Conservation (phyloP, 92 coral and sea anemone species). For the Palythoa caribaeorum region DNA sequence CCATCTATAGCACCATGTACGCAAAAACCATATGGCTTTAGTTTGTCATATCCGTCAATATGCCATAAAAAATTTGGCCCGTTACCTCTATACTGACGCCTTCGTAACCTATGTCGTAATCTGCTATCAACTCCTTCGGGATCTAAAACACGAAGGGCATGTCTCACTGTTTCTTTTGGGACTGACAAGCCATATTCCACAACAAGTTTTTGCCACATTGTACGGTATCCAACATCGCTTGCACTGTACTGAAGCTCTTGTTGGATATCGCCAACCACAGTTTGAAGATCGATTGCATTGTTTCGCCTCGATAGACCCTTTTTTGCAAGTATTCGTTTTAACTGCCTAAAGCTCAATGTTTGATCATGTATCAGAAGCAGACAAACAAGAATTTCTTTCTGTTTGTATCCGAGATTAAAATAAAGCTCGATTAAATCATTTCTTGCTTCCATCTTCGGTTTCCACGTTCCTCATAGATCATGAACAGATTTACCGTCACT, state of each 20-base stretch:
- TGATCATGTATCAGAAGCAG: conserved; percentile 19
- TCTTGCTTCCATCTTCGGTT: conserved; percentile 11
- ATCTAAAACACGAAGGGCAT: conserved; percentile 54
- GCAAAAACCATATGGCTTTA: neutral
- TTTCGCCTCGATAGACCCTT: conserved; percentile 27
- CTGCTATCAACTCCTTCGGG: conserved; percentile 58
- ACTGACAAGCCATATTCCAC: no score
- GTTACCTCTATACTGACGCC: conserved; percentile 63
- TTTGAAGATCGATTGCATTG: conserved; percentile 32
- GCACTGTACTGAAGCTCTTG: conserved; percentile 46
- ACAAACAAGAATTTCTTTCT: conserved; percentile 20
- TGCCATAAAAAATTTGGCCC: conserved; percentile 33
- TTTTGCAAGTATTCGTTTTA: conserved; percentile 39
- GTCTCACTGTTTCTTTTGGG: conserved; percentile 53
- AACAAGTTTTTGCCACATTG: conserved; percentile 62
- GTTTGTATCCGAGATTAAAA: conserved; percentile 31
- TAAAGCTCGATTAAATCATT: conserved; percentile 12
- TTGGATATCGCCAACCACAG: no score
- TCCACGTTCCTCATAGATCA: no score
- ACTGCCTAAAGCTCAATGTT: conserved; percentile 56
- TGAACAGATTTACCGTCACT: no score
- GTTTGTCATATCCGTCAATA: no score
- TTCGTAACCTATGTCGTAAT: conserved; percentile 13
- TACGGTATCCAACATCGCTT: conserved; percentile 65
- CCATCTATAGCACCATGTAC: conserved; percentile 17